phyloP scores from a whole-genome alignment of 1,140 invertebrate genomes.

The Riptortus pedestris region DNA sequence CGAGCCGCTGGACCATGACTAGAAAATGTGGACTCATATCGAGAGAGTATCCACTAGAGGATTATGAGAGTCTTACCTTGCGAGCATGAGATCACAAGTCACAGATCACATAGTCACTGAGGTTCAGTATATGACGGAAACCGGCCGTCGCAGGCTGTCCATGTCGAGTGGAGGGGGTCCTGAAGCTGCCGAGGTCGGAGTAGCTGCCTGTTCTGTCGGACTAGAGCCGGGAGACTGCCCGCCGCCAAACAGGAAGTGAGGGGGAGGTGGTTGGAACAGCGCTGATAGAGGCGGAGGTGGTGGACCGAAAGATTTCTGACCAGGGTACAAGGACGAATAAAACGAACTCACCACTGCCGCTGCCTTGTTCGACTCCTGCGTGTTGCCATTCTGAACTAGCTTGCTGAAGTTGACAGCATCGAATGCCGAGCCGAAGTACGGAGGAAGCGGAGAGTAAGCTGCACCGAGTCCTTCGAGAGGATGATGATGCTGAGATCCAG shows the following conservation, averaged over 20 bases:
- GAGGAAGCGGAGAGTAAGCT: slow-evolving; percentile 33
- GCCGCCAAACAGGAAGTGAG: slow-evolving; percentile 29
- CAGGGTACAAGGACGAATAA: slow-evolving; percentile 48
- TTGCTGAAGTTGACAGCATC: slow-evolving; percentile 51
- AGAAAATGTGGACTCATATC: not conserved
- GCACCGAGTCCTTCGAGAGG: slow-evolving; percentile 34
- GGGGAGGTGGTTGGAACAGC: slow-evolving; percentile 30
- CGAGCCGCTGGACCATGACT: not conserved
- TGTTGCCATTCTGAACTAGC: slow-evolving; percentile 38
- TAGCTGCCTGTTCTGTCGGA: slow-evolving; percentile 21
- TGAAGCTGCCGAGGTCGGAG: slow-evolving; percentile 17
- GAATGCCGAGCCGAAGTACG: slow-evolving; percentile 51
- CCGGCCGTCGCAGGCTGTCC: slow-evolving; percentile 32
- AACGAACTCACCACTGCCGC: slow-evolving; percentile 50
- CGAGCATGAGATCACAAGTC: not conserved
- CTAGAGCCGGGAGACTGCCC: slow-evolving; percentile 28
- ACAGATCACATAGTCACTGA: slow-evolving; percentile 7
- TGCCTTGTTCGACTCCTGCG: slow-evolving; percentile 35
- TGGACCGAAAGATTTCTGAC: slow-evolving; percentile 23
- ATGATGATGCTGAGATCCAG: slow-evolving; percentile 43
- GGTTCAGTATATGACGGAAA: slow-evolving; percentile 33
- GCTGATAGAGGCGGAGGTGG: slow-evolving; percentile 25
- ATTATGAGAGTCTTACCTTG: slow-evolving; percentile 1
- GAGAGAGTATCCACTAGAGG: not conserved
- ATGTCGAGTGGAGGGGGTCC: slow-evolving; percentile 29